Percentiles rank a stretch among this genome's conserved stretches.
Evolutionary conservation across 2,113 vertebrate species (phyloP).

Genomic region (Ophthalmolycus amberensis): DNA sequence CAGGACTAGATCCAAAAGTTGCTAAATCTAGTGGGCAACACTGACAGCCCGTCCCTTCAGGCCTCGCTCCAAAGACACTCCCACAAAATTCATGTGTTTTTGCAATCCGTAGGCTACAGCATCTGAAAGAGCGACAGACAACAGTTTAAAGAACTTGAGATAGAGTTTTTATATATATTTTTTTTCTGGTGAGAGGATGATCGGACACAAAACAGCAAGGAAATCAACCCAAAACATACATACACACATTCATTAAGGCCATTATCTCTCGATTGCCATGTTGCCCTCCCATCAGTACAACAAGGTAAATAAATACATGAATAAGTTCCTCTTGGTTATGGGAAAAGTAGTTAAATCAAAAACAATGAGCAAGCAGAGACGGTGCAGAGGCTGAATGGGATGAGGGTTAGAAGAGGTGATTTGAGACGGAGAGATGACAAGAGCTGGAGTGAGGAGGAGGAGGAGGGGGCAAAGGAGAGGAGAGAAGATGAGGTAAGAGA

Average conservation of each 20-base stretch:
- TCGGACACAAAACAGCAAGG: no score
- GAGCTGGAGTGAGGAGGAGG: constrained; percentile 6
- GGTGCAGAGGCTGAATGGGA: constrained; percentile 22
- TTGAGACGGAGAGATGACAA: constrained; percentile 59
- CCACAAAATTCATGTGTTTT: no score
- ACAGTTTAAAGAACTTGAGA: no score
- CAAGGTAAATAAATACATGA: neutral
- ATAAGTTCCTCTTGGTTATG: neutral
- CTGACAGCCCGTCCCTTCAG: no score
- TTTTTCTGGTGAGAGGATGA: no score
- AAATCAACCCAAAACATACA: neutral
- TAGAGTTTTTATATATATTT: no score
- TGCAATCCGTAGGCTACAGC: neutral
- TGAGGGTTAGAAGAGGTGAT: constrained; percentile 56
- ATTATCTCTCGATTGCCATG: neutral
- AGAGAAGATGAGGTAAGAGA: constrained; percentile 55
- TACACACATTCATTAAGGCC: neutral
- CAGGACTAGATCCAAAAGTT: no score
- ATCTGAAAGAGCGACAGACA: neutral
- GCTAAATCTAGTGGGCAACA: no score
- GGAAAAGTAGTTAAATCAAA: neutral
- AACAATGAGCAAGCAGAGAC: constrained; percentile 2
- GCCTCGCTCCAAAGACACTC: no score
- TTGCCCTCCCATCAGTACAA: neutral
- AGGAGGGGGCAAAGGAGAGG: neutral